A percentile compares a stretch with the other conserved stretches of the same genome.
These are phyloP conservation scores for Alouatta palliata DNA, from an alignment of 2,113 vertebrate genomes.

Conservation along the genomic window DNA sequence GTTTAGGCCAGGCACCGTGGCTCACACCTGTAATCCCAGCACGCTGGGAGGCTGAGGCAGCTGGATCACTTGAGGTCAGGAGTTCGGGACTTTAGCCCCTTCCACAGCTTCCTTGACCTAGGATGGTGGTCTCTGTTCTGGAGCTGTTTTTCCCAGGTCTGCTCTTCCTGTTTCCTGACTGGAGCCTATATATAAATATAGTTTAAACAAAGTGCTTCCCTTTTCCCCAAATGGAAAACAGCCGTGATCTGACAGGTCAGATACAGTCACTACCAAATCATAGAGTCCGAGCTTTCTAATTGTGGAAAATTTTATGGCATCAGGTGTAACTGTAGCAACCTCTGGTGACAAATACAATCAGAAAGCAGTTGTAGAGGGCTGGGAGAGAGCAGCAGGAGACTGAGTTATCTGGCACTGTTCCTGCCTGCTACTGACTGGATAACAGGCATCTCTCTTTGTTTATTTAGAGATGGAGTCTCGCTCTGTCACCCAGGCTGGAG, in stretches of 20 bases:
- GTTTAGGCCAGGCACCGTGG: too few relatives aligned
- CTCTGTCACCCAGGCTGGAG: too few relatives aligned
- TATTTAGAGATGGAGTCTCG: too few relatives aligned
- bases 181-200: neutral
- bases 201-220: neutral
- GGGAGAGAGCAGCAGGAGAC: neutral
- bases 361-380: neutral
- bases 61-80: too few relatives aligned
- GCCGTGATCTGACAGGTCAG: neutral
- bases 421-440: neutral
- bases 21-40: too few relatives aligned
- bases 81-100: neutral
- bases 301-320: neutral
- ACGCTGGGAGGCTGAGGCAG: too few relatives aligned
- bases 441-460: neutral
- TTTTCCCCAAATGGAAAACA: neutral
- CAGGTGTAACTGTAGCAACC: neutral
- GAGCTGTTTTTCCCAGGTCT: neutral
- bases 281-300: neutral
- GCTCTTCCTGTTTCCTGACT: neutral
- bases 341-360: neutral
- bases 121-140: neutral
- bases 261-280: neutral
- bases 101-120: neutral
- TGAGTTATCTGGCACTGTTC: neutral